Percentiles rank a stretch among this genome's conserved stretches.
Evolutionary conservation across 1,140 invertebrate genomes (phyloP).

Genomic region (Drosophila kurseongensis): DNA sequence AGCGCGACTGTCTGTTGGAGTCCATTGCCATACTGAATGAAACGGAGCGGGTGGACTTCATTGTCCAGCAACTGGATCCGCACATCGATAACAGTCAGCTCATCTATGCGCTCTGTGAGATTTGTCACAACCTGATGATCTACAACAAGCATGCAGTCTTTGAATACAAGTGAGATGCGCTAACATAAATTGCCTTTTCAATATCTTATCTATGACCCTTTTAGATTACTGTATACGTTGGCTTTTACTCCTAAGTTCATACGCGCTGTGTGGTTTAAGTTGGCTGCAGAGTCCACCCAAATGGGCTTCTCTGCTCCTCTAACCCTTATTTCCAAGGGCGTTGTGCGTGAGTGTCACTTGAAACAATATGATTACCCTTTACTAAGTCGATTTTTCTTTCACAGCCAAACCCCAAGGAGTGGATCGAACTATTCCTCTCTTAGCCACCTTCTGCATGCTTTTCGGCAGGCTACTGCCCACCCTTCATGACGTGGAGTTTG

Average conservation of each 20-base stretch:
- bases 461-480: constrained; percentile 93
- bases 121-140: constrained; percentile 92
- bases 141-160: constrained; percentile 91
- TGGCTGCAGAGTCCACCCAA: constrained; percentile 85
- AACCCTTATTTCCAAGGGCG: constrained; percentile 79
- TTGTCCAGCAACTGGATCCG: constrained; percentile 87
- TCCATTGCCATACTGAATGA: constrained; percentile 89
- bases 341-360: constrained; percentile 74
- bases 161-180: constrained; percentile 87
- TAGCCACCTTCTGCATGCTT: constrained; percentile 94
- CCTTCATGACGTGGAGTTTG: constrained; percentile 95
- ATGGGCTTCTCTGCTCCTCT: constrained; percentile 80
- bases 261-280: constrained; percentile 90
- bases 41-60: constrained; percentile 87
- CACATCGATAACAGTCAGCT: constrained; percentile 86
- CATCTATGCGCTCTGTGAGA: constrained; percentile 89
- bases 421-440: constrained; percentile 90
- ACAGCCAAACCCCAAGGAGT: constrained; percentile 88
- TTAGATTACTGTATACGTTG: constrained; percentile 92
- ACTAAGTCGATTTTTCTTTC: not conserved
- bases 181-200: no score
- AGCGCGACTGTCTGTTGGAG: constrained; percentile 85
- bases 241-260: constrained; percentile 94
- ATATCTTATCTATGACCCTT: constrained; percentile 35
- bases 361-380: not conserved